Base-by-base conservation (phyloP, 2,797 vertebrate genomes). In the Zonotrichia albicollis region DNA sequence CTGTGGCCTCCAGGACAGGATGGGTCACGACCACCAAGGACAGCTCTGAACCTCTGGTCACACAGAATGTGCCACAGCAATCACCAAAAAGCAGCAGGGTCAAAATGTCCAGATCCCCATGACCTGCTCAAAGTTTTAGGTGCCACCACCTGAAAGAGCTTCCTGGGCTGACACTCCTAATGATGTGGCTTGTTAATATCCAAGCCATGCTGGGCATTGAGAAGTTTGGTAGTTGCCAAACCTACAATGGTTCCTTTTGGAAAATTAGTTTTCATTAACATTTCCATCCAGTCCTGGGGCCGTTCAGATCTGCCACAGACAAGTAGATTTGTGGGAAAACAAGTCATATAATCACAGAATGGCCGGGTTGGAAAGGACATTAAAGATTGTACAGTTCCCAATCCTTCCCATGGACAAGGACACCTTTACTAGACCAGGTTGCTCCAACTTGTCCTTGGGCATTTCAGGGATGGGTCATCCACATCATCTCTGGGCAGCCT, bases 121-220 rank as follows among this genome's bases (percentile, higher is more conserved):
- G 13, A 61, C 7, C 26, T 38, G 4, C 5, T 25, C 19, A 43
- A 30, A 64, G 48, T 5, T 38, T 45, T 13, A 1, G 19, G 16
- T 30, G 74, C 5, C 32, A 50, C 23, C 72, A 36, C 10, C 26
- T 51, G 30, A 50, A 82, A 60, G 5, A 22, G 13, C 21, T 68
- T 40, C 58, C 46, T 48, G 42, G 32, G 45, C 7, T 70, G 13
- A 8, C 3, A 1, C 5, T 65, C 21, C 21, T n/a, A 4, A 17
- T 0, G 3, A 40, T 1, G 11, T 1, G 9, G 38, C 29, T 20
- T 1, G 0, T 8, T 5, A 26, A 55, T 0, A n/a, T 9, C 27
- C 46, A 26, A 10, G 9, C 15, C 26, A 2, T 0, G 1, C 13
- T 18, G 46, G 45, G 17, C 17, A 27, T 9, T 14, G 10, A 22